phyloP scores from a whole-genome alignment of 2,888 invertebrate species.

The Tenthredo amoena region DNA sequence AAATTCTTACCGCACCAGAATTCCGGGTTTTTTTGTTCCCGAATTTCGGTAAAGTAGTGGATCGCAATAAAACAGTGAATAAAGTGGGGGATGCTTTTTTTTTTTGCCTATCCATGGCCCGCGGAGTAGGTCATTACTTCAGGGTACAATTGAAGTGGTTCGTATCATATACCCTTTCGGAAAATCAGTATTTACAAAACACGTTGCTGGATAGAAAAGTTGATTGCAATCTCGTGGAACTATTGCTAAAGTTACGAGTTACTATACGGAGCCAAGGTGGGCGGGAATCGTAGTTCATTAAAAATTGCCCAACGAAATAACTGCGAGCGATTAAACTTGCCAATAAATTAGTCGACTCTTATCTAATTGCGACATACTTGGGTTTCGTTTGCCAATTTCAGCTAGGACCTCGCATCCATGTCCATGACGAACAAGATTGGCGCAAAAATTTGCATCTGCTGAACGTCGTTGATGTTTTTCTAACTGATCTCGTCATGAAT shows the following conservation, averaged over 20 bases:
- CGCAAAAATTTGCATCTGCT: background rate
- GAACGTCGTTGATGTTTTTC: background rate
- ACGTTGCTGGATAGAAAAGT: background rate
- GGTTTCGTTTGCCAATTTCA: background rate
- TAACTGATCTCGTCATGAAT: background rate
- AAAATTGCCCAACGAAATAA: conserved; percentile 6
- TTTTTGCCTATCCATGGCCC: background rate
- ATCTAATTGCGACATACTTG: background rate
- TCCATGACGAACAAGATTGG: background rate
- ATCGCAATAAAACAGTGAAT: background rate
- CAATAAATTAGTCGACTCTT: background rate
- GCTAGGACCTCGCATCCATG: background rate
- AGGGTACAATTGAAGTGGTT: background rate
- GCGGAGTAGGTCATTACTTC: background rate
- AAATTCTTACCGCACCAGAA: background rate
- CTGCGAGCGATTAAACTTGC: background rate
- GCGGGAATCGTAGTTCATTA: background rate
- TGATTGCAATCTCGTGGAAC: background rate
- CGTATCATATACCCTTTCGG: background rate
- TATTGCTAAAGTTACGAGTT: background rate
- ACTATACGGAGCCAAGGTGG: background rate
- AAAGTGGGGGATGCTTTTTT: background rate
- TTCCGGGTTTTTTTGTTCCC: background rate
- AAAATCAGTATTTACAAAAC: background rate
- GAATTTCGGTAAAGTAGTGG: background rate